Conservation (phyloP, 1,140 invertebrate species). For the Zophobas morio region DNA sequence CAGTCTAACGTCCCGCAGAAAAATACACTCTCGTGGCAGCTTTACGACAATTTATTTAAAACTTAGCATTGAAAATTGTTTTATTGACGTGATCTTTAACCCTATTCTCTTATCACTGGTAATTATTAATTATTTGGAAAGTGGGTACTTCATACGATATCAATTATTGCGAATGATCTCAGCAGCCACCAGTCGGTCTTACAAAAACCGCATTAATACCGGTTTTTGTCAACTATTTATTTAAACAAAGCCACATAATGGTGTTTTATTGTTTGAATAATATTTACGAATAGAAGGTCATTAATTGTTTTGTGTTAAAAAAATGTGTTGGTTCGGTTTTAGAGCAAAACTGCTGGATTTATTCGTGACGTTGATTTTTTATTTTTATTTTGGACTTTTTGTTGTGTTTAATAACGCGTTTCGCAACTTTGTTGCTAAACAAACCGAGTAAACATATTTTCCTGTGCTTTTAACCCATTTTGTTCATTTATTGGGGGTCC, state of each 20-base stretch:
- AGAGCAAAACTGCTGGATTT: too few species aligned
- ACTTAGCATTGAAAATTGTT: slow-evolving; percentile 27
- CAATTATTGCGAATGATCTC: neutral
- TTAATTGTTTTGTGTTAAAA: too few species aligned
- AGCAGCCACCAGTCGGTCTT: neutral
- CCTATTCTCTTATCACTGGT: slow-evolving; percentile 13
- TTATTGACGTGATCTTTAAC: slow-evolving; percentile 23
- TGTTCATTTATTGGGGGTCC: neutral
- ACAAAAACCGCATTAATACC: neutral
- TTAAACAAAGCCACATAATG: neutral
- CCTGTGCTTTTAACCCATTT: neutral
- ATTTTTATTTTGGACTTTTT: too few species aligned
- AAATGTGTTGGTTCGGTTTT: too few species aligned
- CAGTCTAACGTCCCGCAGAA: neutral
- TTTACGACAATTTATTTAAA: slow-evolving; percentile 5
- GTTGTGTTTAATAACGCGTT: too few species aligned
- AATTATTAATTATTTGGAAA: slow-evolving; percentile 10
- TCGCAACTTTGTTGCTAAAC: too few species aligned
- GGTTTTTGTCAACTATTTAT: too few species aligned
- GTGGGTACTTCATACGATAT: neutral
- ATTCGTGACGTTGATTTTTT: too few species aligned
- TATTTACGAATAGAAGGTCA: too few species aligned
- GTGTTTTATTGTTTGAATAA: too few species aligned
- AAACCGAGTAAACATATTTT: neutral
- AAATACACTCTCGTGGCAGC: neutral